phyloP scores from a whole-genome alignment of 2,888 invertebrate genomes.

The Caenorhabditis panamensis region DNA sequence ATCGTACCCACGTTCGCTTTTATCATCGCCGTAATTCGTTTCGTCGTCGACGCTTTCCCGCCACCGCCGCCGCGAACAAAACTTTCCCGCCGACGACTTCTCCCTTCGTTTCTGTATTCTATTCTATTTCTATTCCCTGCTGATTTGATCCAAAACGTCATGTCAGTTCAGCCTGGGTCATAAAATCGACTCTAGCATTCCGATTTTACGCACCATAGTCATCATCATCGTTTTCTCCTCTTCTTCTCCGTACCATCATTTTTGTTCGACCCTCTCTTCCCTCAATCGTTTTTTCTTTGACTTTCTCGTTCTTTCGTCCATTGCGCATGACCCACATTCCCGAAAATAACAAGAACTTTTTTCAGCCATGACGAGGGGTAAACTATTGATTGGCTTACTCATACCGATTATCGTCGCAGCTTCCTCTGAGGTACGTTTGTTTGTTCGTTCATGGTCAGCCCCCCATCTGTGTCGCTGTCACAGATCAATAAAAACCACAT shows the following conservation, averaged over 20 bases:
- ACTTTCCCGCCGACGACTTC: slow-evolving; percentile 23
- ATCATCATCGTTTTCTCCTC: slow-evolving; percentile 35
- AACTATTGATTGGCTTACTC: slow-evolving; percentile 64
- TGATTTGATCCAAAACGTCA: slow-evolving; percentile 43
- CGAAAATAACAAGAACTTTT: slow-evolving; percentile 23
- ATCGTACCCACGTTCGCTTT: slow-evolving; percentile 45
- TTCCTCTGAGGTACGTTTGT: slow-evolving; percentile 54
- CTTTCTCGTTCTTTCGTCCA: slow-evolving; percentile 5
- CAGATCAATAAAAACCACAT: slow-evolving; percentile 28
- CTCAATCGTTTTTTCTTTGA: neutral
- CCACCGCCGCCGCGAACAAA: slow-evolving; percentile 22
- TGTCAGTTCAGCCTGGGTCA: slow-evolving; percentile 48
- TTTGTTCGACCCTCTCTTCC: neutral
- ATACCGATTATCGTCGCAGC: slow-evolving; percentile 58
- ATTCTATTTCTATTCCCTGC: slow-evolving; percentile 17
- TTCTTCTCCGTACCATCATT: slow-evolving; percentile 9
- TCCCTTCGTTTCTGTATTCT: slow-evolving; percentile 7
- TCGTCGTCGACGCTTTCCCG: slow-evolving; percentile 33
- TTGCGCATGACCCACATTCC: slow-evolving; percentile 27
- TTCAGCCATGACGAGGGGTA: slow-evolving; percentile 66
- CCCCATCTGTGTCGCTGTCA: neutral
- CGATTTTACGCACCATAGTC: slow-evolving; percentile 52
- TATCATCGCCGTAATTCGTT: slow-evolving; percentile 39
- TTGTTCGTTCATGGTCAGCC: slow-evolving; percentile 2
- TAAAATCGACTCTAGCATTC: slow-evolving; percentile 49